Base-by-base conservation (phyloP, 2,113 vertebrate genomes). In the Rhodinocichla rosea region DNA sequence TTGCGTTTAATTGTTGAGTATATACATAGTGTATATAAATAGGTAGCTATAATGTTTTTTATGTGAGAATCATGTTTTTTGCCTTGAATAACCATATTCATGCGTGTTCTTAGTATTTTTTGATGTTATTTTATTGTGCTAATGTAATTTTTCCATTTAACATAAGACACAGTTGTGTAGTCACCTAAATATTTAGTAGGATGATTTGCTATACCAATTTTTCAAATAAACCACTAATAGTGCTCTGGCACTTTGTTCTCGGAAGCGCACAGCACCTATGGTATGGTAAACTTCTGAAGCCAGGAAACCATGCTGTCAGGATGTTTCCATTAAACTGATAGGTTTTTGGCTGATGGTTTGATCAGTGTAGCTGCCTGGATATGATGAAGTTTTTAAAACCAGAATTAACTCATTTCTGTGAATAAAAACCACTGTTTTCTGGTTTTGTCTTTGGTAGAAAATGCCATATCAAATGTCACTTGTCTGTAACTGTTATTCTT, bases 11-110 rank as follows among this genome's bases (percentile, higher is more conserved):
- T 52, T 4, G 0, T 49, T 45, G 27, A 44, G 4, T 32, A 5
- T 17, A 3, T 21, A 1, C 9, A 0, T 15, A 28, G 30, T 37
- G 5, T 47, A 5, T 64, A 9, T 16, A 10, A 22, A 12, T 20
- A 7, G 10, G 13, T 45, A 62, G 6, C 33, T 83, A 0, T 37
- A 14, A 28, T 27, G 55, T 73, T 24, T 3, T 67, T 82, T 85
- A 6, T 60, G 35, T 40, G 30, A 24, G 24, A 80, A 39, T 76
- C 16, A 0, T 19, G 15, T 22, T 24, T 22, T 47, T 71, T 79
- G 39, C 57, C 21, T 69, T 39, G 49, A 45, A 45, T 53, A 45
- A 52, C 52, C 6, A 0, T 2, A 6, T 52, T 55, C 55, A 13
- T 67, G 8, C 10, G 3, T 3, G 11, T 55, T 88, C 16, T 57